phyloP scores from a whole-genome alignment of 2,888 invertebrate genomes.

The Hecatera dysodea region DNA sequence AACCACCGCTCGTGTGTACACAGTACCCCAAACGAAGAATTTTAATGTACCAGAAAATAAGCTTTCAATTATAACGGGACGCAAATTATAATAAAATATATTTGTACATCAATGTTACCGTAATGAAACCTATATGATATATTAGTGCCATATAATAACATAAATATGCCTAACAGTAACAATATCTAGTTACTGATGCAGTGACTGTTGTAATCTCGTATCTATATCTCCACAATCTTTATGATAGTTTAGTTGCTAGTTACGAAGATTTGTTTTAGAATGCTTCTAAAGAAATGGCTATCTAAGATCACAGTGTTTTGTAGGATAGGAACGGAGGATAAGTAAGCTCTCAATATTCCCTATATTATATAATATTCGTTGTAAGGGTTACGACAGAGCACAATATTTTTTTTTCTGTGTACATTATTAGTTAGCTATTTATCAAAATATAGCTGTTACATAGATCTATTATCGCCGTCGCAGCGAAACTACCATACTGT shows the following conservation, averaged over 20 bases:
- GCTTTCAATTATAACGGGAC: slow-evolving; percentile 63
- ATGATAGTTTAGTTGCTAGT: slow-evolving; percentile 63
- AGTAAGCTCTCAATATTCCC: slow-evolving; percentile 57
- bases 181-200: slow-evolving; percentile 51
- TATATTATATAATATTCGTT: slow-evolving; percentile 57
- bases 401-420: slow-evolving; percentile 76
- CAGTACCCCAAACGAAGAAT: slow-evolving; percentile 26
- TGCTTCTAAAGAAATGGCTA: slow-evolving; percentile 49
- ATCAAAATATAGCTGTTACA: slow-evolving; percentile 66
- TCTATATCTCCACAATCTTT: slow-evolving; percentile 46
- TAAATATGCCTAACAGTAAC: slow-evolving; percentile 50
- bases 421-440: slow-evolving; percentile 76
- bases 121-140: slow-evolving; percentile 57
- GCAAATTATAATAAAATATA: slow-evolving; percentile 55
- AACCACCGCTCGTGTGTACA: slow-evolving; percentile 13
- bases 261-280: slow-evolving; percentile 63
- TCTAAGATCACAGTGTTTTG: slow-evolving; percentile 46
- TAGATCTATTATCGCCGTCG: slow-evolving; percentile 59
- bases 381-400: slow-evolving; percentile 69
- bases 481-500: slow-evolving; percentile 62
- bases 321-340: slow-evolving; percentile 55
- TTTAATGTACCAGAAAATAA: slow-evolving; percentile 50
- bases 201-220: slow-evolving; percentile 47
- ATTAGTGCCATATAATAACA: slow-evolving; percentile 63
- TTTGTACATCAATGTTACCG: slow-evolving; percentile 66